Conservation (phyloP, 2,888 invertebrate species). For the Pseudolycoriella hygida region DNA sequence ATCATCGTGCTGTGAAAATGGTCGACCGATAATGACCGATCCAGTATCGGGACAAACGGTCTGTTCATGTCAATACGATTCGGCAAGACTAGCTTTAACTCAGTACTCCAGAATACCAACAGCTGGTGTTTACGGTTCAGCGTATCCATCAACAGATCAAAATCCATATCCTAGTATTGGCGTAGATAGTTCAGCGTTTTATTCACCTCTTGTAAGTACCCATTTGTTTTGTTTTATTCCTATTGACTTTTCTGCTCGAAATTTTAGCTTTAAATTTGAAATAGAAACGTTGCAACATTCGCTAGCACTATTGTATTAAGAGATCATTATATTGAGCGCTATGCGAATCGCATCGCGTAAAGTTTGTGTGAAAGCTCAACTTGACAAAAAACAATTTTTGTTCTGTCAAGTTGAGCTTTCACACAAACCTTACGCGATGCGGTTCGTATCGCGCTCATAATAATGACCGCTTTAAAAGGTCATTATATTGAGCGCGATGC, state of each 20-base stretch:
- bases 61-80: conserved; percentile 88
- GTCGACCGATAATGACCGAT: conserved; percentile 80
- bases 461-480: too few species aligned
- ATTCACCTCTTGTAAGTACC: conserved; percentile 80
- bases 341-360: too few species aligned
- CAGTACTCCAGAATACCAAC: conserved; percentile 64
- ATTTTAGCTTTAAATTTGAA: too few species aligned
- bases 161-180: conserved; percentile 86
- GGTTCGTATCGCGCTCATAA: too few species aligned
- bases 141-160: conserved; percentile 80
- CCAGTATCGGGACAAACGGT: conserved; percentile 85
- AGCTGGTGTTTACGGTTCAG: conserved; percentile 68
- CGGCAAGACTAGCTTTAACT: conserved; percentile 65
- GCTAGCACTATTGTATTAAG: background rate
- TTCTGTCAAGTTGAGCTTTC: too few species aligned
- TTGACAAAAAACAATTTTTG: too few species aligned
- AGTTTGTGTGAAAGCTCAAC: too few species aligned
- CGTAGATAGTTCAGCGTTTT: conserved; percentile 87
- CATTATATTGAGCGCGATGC: too few species aligned
- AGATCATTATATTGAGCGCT: too few species aligned
- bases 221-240: background rate
- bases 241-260: too few species aligned
- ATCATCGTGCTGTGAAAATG: conserved; percentile 71
- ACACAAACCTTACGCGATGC: too few species aligned
- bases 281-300: too few species aligned